Conservation (phyloP, 2,888 invertebrate species). For the Parnassius glacialis region DNA sequence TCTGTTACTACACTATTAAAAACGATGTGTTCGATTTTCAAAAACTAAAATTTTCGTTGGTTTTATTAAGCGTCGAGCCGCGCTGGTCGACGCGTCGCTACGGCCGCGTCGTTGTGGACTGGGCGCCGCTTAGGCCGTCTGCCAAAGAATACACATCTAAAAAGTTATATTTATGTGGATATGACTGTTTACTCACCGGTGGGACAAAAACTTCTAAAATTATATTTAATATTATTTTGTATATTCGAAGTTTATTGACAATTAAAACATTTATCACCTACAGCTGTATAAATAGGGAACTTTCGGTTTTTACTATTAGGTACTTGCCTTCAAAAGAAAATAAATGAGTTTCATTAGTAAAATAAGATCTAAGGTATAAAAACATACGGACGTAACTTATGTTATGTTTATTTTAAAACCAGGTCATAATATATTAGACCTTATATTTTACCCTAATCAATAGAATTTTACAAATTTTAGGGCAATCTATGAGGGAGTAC, state of each 20-base stretch:
- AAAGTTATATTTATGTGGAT: constrained; percentile 73
- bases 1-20: constrained; percentile 28
- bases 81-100: constrained; percentile 62
- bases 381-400: too few species aligned
- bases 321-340: too few species aligned
- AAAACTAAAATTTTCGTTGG: constrained; percentile 37
- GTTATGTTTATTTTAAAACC: too few species aligned
- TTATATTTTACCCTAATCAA: too few species aligned
- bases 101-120: constrained; percentile 60
- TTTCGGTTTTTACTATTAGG: too few species aligned
- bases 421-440: too few species aligned
- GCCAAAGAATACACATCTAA: constrained; percentile 72
- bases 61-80: constrained; percentile 48
- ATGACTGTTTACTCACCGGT: constrained; percentile 50
- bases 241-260: constrained; percentile 1
- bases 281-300: too few species aligned
- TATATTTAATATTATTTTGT: constrained; percentile 12
- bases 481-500: too few species aligned
- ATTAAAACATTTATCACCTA: too few species aligned
- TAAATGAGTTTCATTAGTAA: too few species aligned
- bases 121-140: constrained; percentile 66
- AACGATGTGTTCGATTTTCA: constrained; percentile 43
- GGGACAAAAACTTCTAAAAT: constrained; percentile 27
- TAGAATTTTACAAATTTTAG: too few species aligned
- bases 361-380: too few species aligned